phyloP scores from a whole-genome alignment of 1,140 invertebrate species.

The Zaprionus tsacasi region DNA sequence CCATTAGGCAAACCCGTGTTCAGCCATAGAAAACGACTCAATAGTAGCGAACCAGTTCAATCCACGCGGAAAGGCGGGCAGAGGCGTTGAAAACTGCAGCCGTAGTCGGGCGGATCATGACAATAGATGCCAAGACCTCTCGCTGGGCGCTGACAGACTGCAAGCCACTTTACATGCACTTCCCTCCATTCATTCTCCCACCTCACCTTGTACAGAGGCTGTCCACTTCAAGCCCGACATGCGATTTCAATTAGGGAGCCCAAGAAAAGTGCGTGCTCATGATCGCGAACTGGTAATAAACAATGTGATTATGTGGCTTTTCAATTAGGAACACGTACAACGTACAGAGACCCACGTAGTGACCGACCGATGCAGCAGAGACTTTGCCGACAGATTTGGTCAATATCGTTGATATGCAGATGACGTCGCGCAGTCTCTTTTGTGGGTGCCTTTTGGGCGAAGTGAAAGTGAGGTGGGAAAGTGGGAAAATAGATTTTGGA shows the following conservation, averaged over 20 bases:
- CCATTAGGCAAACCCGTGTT: conserved; percentile 43
- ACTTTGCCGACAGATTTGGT: conserved; percentile 24
- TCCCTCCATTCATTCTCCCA: neutral
- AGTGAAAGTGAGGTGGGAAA: conserved; percentile 61
- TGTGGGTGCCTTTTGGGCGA: conserved; percentile 32
- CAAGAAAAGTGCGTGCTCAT: conserved; percentile 68
- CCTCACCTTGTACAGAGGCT: neutral
- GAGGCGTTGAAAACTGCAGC: conserved; percentile 40
- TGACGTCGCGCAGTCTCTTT: conserved; percentile 47
- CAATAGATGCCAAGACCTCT: conserved; percentile 40
- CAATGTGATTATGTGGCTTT: conserved; percentile 70
- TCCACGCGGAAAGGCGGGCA: conserved; percentile 7
- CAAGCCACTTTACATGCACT: conserved; percentile 4
- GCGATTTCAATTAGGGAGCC: conserved; percentile 66
- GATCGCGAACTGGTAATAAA: conserved; percentile 45
- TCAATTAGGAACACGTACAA: conserved; percentile 60
- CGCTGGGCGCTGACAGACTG: conserved; percentile 52
- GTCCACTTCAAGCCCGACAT: conserved; percentile 19
- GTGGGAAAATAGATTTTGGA: conserved; percentile 19
- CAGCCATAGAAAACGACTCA: conserved; percentile 5
- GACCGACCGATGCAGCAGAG: conserved; percentile 17
- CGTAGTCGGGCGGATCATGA: neutral
- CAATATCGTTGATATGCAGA: conserved; percentile 70
- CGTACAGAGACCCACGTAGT: neutral
- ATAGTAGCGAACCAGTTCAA: conserved; percentile 12